Evolutionary conservation across 2,113 vertebrate species (phyloP).

Genomic region (Seriola aureovittata): DNA sequence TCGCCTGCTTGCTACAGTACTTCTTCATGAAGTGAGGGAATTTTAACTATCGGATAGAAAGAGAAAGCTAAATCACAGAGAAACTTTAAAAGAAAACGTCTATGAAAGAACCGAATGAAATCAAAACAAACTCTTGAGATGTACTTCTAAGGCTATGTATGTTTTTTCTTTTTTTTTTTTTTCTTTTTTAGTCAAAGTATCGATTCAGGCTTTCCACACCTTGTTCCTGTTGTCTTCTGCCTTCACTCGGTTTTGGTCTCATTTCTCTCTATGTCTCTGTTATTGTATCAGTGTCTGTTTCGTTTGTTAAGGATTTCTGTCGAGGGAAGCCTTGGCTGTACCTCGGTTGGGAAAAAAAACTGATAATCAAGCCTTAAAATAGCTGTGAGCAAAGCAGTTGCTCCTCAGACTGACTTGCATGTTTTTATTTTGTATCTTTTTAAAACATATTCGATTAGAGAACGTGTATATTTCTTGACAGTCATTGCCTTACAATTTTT

Average conservation of each 20-base stretch:
- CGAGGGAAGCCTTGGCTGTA: slow-evolving; percentile 64
- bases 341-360: slow-evolving; percentile 68
- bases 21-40: slow-evolving; percentile 97
- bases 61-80: slow-evolving; percentile 76
- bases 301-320: slow-evolving; percentile 63
- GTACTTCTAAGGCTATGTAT: slow-evolving; percentile 88
- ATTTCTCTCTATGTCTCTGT: slow-evolving; percentile 54
- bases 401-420: slow-evolving; percentile 81
- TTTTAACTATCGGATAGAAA: slow-evolving; percentile 76
- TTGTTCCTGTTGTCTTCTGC: slow-evolving; percentile 63
- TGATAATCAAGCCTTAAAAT: slow-evolving; percentile 83
- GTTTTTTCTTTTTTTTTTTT: slow-evolving; percentile 84
- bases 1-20: slow-evolving; percentile 98
- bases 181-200: slow-evolving; percentile 87
- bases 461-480: slow-evolving; percentile 83
- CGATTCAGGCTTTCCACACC: slow-evolving; percentile 87
- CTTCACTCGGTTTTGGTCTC: slow-evolving; percentile 59
- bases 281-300: slow-evolving; percentile 56
- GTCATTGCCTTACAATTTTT: slow-evolving; percentile 83
- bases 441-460: slow-evolving; percentile 87
- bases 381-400: slow-evolving; percentile 72
- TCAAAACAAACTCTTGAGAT: slow-evolving; percentile 84
- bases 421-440: slow-evolving; percentile 77
- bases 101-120: slow-evolving; percentile 77
- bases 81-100: slow-evolving; percentile 53